These are phyloP conservation scores for Sus scrofa DNA, from an alignment of 2,113 vertebrate species.

Conservation along the genomic window DNA sequence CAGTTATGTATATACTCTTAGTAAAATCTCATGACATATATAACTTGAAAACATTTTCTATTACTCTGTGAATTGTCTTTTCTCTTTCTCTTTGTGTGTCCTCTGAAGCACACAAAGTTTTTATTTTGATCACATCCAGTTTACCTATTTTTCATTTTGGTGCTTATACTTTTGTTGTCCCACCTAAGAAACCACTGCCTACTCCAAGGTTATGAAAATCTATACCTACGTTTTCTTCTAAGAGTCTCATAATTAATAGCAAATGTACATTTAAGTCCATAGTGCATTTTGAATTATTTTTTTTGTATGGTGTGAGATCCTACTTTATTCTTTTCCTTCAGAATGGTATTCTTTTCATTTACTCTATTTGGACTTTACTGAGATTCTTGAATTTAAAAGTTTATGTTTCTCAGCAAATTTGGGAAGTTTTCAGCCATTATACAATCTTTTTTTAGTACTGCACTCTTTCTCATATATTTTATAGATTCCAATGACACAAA, in stretches of 20 bases:
- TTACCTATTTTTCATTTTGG: not conserved
- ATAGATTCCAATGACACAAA: not conserved
- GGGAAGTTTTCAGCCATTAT: not conserved
- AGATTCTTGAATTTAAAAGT: not conserved
- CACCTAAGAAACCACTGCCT: not conserved
- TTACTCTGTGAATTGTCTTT: not conserved
- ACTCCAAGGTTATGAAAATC: not conserved
- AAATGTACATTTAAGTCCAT: not conserved
- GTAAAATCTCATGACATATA: not conserved
- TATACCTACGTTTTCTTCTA: not conserved
- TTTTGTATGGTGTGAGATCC: not conserved
- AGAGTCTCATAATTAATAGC: not conserved
- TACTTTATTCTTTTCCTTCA: not conserved
- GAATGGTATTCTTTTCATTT: not conserved
- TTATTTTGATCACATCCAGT: not conserved
- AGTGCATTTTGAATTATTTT: not conserved
- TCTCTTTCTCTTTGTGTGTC: not conserved
- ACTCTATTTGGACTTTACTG: not conserved
- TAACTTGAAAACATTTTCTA: not conserved
- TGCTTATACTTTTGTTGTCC: not conserved
- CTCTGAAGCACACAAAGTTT: not conserved
- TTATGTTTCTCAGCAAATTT: not conserved
- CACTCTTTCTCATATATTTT: not conserved
- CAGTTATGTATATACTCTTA: not conserved
- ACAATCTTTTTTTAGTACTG: not conserved